A percentile compares a stretch with the other conserved stretches of the same genome.
phyloP scores from a whole-genome alignment of 1,140 invertebrate genomes.

The Drosophila sp. region DNA sequence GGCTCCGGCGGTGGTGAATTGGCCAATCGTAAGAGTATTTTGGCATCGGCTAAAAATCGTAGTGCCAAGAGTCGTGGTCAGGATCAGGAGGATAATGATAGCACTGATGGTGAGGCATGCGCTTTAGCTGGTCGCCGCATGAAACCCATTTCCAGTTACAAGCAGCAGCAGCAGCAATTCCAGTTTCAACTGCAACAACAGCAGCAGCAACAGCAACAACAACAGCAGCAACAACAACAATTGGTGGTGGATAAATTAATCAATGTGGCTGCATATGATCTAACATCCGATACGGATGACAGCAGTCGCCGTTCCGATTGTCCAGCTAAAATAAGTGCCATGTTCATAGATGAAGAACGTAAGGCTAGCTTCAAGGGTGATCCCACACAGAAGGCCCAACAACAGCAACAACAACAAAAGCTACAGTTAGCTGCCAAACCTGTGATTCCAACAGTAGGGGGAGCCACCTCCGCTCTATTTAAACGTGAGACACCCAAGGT shows the following conservation, averaged over 20 bases:
- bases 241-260: conserved; percentile 81
- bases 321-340: conserved; percentile 82
- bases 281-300: conserved; percentile 81
- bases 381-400: conserved; percentile 48
- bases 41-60: conserved; percentile 92
- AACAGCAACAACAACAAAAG: too few relatives aligned
- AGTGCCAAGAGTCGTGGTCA: conserved; percentile 85
- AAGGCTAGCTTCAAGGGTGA: conserved; percentile 82
- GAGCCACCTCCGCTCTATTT: conserved; percentile 5
- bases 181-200: conserved; percentile 55
- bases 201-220: conserved; percentile 18
- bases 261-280: conserved; percentile 81
- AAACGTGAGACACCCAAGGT: conserved; percentile 43
- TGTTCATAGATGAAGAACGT: conserved; percentile 82
- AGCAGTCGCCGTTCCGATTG: conserved; percentile 79
- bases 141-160: conserved; percentile 76
- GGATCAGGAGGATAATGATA: conserved; percentile 73
- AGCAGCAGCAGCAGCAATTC: conserved; percentile 48
- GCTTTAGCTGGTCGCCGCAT: conserved; percentile 62
- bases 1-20: conserved; percentile 78
- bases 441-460: conserved; percentile 28
- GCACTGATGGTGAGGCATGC: conserved; percentile 79
- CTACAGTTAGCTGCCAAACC: conserved; percentile 40
- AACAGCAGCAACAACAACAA: conserved; percentile 36
- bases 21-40: conserved; percentile 92